Evolutionary conservation across 2,888 invertebrate genomes (phyloP).

Genomic region (Synergus gifuensis): DNA sequence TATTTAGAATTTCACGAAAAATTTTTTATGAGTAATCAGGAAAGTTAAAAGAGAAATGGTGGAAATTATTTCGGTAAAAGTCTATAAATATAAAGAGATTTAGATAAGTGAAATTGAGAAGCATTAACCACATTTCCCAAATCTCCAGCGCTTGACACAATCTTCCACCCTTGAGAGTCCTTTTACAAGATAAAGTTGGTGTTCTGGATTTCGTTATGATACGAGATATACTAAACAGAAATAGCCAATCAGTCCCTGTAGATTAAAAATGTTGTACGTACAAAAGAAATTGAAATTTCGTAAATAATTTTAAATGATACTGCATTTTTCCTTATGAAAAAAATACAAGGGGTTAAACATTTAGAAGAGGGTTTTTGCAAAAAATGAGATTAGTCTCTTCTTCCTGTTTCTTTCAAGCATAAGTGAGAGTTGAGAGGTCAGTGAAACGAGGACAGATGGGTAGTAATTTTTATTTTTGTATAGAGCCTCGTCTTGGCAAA

Average conservation of each 20-base stretch:
- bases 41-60: not conserved
- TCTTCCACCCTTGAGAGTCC: slow-evolving; percentile 10
- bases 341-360: slow-evolving; percentile 5
- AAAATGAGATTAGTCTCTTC: not conserved
- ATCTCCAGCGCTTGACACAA: slow-evolving; percentile 22
- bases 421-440: slow-evolving; percentile 10
- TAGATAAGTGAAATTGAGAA: slow-evolving; percentile 25
- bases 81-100: slow-evolving; percentile 8
- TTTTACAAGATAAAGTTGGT: slow-evolving; percentile 30
- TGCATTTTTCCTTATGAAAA: not conserved
- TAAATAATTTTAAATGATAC: not conserved
- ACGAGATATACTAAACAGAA: not conserved
- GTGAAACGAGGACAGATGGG: slow-evolving; percentile 28
- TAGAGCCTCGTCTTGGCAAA: slow-evolving; percentile 7
- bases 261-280: not conserved
- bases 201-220: slow-evolving; percentile 30
- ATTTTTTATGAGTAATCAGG: not conserved
- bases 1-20: no score
- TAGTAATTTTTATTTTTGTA: slow-evolving; percentile 29
- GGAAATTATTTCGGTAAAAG: not conserved
- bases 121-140: slow-evolving; percentile 24
- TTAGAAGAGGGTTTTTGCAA: not conserved
- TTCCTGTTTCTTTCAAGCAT: not conserved
- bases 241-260: not conserved
- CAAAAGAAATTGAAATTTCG: not conserved